These are phyloP conservation scores for Ptychodera flava DNA, from an alignment of 35 echinoderm and acorn worm species.

Conservation along the genomic window DNA sequence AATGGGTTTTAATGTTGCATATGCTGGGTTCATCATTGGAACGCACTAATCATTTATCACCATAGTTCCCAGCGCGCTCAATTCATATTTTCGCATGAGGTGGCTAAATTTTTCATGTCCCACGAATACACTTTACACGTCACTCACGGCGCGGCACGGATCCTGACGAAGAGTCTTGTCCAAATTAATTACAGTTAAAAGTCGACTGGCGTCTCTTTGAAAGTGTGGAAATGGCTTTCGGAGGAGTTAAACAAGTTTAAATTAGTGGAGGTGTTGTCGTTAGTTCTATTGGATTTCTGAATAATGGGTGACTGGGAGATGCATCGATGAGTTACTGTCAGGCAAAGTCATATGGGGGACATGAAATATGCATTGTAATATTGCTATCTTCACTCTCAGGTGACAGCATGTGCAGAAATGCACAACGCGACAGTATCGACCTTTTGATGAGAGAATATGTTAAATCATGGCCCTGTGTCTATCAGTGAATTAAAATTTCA, in stretches of 20 bases:
- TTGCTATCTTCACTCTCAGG: neutral
- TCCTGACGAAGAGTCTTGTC: too few relatives aligned
- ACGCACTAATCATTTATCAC: neutral
- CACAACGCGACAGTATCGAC: neutral
- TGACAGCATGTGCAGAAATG: neutral
- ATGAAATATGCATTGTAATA: neutral
- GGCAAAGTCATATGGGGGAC: neutral
- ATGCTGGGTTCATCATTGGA: neutral
- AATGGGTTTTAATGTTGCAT: neutral
- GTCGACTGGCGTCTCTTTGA: neutral
- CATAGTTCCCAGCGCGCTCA: neutral
- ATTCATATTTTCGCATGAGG: neutral
- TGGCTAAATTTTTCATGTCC: neutral
- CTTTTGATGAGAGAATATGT: neutral
- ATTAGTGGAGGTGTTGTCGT: too few relatives aligned
- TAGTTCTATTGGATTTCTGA: too few relatives aligned
- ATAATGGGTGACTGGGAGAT: too few relatives aligned
- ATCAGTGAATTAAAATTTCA: neutral
- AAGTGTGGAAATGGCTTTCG: too few relatives aligned
- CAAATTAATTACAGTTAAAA: slow-evolving; percentile 2
- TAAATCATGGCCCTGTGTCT: neutral
- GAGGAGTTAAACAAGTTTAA: too few relatives aligned
- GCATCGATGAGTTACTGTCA: neutral
- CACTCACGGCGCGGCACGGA: neutral
- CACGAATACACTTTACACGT: neutral